Base-by-base conservation (phyloP, 2,113 vertebrate genomes). In the Lepisosteus osseus region DNA sequence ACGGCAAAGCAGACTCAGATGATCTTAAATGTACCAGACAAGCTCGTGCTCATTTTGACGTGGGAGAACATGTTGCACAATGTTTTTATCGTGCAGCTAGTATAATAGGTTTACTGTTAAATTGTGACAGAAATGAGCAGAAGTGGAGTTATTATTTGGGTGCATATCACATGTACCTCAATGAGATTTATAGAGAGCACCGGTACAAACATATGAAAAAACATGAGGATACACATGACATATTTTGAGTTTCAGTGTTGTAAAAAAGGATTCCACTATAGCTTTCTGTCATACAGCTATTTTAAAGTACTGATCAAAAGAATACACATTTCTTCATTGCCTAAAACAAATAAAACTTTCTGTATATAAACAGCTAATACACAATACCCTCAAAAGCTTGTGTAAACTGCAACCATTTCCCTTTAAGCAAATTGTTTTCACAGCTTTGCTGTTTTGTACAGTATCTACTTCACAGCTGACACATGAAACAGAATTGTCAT, bases 401-500 rank as follows among this genome's bases (percentile, higher is more conserved):
- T 6, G 9, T 51, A 51, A 51, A 51, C 47, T 6, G 47, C 47
- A 5, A 57, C 57, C 8, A 14, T 29, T 44, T 43, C 44, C 64
- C 45, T 56, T 45, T n/a, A 29, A 15, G 43, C 57, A 15, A 40
- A 3, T 57, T 63, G 14, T 55, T 8, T 14, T 9, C 8, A 4
- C 17, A 9, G 4, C n/a, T n/a, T 14, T 63, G 17, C 45, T 59
- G 3, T 65, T 54, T 40, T 11, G 8, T 51, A 51, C 5, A 51
- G 9, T 61, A 41, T 61, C 57, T 15, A 42, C 40, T 70, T 61
- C 68, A 9, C 68, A 70, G 69, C 45, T 69, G 69, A 68, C 72
- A 75, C 44, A 61, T 54, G 17, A 11, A 56, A 44, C 59, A 63
- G 44, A 70, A 70, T 77, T 65, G 61, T 55, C 9, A 40, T 3